Evolutionary conservation across 1,140 invertebrate genomes (phyloP).

Genomic region (Orchestia grillus): DNA sequence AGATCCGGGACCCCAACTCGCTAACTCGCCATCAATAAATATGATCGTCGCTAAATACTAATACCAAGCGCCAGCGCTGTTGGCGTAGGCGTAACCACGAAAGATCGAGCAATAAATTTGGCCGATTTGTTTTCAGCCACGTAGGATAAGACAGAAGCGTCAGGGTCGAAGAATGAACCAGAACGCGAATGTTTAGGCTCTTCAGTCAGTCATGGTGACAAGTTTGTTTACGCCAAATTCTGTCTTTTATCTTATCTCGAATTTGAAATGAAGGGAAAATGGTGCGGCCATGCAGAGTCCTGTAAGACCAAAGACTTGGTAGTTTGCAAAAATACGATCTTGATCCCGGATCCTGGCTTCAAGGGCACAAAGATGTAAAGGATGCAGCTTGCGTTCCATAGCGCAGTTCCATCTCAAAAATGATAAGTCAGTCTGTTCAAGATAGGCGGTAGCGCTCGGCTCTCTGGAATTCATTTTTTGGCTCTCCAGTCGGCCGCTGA

Average conservation of each 20-base stretch:
- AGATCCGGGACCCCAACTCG: conserved; percentile 38
- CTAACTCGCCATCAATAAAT: conserved; percentile 49
- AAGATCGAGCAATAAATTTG: conserved; percentile 2
- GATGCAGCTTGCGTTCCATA: background rate
- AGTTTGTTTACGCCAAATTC: conserved; percentile 49
- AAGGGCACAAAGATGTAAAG: conserved; percentile 31
- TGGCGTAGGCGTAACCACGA: background rate
- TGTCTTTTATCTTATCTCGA: conserved; percentile 31
- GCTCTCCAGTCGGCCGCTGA: background rate
- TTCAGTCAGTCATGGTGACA: background rate
- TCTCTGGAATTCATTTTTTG: conserved; percentile 39
- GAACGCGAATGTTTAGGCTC: background rate
- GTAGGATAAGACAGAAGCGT: background rate
- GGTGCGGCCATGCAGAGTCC: background rate
- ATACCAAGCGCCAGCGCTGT: background rate
- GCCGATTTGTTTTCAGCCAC: background rate
- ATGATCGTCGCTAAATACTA: conserved; percentile 19
- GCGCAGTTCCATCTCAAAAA: conserved; percentile 26
- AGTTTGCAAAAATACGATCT: conserved; percentile 25
- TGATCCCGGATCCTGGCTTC: conserved; percentile 51
- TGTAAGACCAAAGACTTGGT: background rate
- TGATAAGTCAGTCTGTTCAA: conserved; percentile 13
- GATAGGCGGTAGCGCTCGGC: conserved; percentile 4
- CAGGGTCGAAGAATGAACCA: background rate
- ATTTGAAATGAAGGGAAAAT: conserved; percentile 38